phyloP scores from a whole-genome alignment of 2,113 vertebrate species.

The Clupea harengus region DNA sequence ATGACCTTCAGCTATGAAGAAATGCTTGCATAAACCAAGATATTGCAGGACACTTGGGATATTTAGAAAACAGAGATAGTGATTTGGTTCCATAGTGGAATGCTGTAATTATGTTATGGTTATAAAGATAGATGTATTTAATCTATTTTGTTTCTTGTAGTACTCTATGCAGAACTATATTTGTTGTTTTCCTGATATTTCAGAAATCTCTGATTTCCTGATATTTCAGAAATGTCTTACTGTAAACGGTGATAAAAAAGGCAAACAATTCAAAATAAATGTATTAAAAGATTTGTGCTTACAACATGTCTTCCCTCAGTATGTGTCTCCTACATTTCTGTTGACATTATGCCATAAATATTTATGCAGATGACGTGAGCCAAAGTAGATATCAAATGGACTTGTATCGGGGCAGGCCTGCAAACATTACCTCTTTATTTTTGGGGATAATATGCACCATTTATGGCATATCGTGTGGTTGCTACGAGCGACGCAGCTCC shows the following conservation, averaged over 20 bases:
- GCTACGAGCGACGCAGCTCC: neutral
- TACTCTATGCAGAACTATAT: neutral
- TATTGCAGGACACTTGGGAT: neutral
- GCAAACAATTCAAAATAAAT: neutral
- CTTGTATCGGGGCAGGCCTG: neutral
- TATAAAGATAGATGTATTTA: neutral
- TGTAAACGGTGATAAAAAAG: neutral
- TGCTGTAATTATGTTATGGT: neutral
- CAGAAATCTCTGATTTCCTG: neutral
- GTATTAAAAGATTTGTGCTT: neutral
- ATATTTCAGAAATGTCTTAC: neutral
- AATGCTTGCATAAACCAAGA: neutral
- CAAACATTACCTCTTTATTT: neutral
- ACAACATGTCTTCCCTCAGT: neutral
- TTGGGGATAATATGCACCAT: neutral
- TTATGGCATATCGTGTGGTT: neutral
- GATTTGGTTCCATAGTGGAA: neutral
- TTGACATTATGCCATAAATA: constrained; percentile 3
- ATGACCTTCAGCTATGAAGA: neutral
- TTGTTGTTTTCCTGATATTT: neutral
- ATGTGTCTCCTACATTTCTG: neutral
- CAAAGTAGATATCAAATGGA: neutral
- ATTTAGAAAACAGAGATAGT: neutral
- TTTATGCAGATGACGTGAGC: neutral
- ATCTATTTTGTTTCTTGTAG: neutral